Evolutionary conservation across 1,140 invertebrate genomes (phyloP).

Genomic region (Drosophila navojoa): DNA sequence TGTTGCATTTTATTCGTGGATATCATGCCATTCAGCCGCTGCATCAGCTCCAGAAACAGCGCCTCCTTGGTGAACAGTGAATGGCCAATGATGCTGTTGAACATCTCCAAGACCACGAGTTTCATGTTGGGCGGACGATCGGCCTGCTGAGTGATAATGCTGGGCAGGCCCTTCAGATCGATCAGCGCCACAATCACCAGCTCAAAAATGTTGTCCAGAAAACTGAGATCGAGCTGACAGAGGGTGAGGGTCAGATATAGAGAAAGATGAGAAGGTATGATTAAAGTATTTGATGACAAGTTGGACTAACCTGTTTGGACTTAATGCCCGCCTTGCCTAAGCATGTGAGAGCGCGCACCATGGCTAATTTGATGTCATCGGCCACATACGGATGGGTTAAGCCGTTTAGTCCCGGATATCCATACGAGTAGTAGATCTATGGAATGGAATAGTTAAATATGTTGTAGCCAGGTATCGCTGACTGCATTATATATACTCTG

Average conservation of each 20-base stretch:
- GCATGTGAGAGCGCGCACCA: slow-evolving; percentile 58
- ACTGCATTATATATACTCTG: not conserved
- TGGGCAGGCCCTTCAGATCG: slow-evolving; percentile 69
- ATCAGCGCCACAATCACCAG: slow-evolving; percentile 50
- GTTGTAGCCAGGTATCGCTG: not conserved
- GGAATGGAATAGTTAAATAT: not conserved
- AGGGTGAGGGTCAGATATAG: not conserved
- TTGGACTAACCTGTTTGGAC: slow-evolving; percentile 61
- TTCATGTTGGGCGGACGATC: slow-evolving; percentile 47
- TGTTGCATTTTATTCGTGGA: slow-evolving; percentile 26
- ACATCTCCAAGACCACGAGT: slow-evolving; percentile 54
- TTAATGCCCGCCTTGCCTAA: slow-evolving; percentile 54
- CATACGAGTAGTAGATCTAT: slow-evolving; percentile 86
- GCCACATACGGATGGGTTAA: slow-evolving; percentile 85
- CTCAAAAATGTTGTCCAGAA: slow-evolving; percentile 61
- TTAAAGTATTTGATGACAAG: too few relatives aligned
- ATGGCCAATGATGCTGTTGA: slow-evolving; percentile 63
- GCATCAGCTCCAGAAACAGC: slow-evolving; percentile 68
- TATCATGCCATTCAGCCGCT: slow-evolving; percentile 54
- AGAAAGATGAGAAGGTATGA: too few relatives aligned
- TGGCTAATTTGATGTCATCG: slow-evolving; percentile 53
- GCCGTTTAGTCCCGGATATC: slow-evolving; percentile 88
- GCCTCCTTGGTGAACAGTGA: slow-evolving; percentile 72
- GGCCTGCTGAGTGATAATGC: slow-evolving; percentile 64
- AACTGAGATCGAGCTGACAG: slow-evolving; percentile 52